Evolutionary conservation across 2,113 vertebrate genomes (phyloP), one percentile per base, ranked within the genome.

Genomic region (Melanocharis versteri): DNA sequence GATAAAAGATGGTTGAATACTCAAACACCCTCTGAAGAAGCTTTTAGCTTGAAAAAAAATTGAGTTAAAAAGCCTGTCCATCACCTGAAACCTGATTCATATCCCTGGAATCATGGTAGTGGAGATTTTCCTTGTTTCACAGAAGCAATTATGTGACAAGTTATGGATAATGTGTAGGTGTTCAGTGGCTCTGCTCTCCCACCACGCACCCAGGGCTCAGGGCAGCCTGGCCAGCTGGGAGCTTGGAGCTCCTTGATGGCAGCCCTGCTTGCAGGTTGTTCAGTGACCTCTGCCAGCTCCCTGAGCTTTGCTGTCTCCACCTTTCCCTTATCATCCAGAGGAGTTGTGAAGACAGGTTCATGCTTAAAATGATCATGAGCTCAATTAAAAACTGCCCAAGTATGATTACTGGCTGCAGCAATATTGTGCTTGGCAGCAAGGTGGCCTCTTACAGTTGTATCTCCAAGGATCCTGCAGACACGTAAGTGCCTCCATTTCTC

Each of bases 361-460:
- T 35, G 7, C 26, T 83, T 48, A 33, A 85, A 83, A 64, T 42
- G 47, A 71, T 64, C 22, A 13, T 18, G n/a, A 82, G 18, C 86
- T 82, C 37, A 24, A 30, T 87, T 73, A 76, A 73, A 94, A 93
- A 28, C 54, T 45, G 27, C 21, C 28, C 4, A 7, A 86, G 18
- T 56, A 14, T 78, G 81, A 53, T 87, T 79, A 64, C 47, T 93
- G 71, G 64, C 83, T 90, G 61, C 65, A 82, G 72, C 23, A 68
- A 56, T 78, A 90, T 84, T 87, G n/a, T 45, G 60, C 33, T 86
- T 94, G 88, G 80, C 76, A 90, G 56, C 80, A 82, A 79, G 80
- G 28, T 84, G 54, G 24, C 44, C 1, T 4, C 60, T 87, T 75
- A 64, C 48, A 78, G 22, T 66, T 77, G 13, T 18, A 44, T 78